Conservation (phyloP, 2,113 vertebrate genomes). For the Delphinapterus leucas region DNA sequence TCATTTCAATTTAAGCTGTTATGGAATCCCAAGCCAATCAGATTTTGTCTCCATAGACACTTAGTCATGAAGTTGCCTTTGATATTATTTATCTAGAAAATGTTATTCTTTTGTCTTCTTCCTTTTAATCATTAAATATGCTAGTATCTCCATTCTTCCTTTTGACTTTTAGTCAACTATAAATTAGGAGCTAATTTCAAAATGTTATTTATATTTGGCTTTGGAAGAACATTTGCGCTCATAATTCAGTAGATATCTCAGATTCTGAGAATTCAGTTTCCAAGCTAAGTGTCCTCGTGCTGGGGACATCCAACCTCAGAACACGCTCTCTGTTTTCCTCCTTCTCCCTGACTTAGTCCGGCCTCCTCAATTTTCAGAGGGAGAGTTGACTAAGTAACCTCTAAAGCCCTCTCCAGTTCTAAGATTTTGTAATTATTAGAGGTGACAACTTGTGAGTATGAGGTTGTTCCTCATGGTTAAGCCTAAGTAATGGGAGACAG, state of each 20-base stretch:
- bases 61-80: neutral
- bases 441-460: neutral
- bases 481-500: neutral
- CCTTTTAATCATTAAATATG: slow-evolving; percentile 1
- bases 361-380: neutral
- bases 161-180: neutral
- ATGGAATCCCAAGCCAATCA: neutral
- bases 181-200: neutral
- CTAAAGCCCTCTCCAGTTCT: neutral
- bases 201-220: neutral
- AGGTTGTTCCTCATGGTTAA: neutral
- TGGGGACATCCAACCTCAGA: neutral
- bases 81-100: neutral
- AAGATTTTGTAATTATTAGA: neutral
- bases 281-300: neutral
- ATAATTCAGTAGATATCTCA: neutral
- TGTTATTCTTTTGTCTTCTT: neutral
- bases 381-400: neutral
- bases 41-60: neutral
- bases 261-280: neutral
- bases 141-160: neutral
- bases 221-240: neutral
- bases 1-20: neutral
- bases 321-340: neutral
- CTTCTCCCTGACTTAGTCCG: neutral